Conservation (phyloP, 2,888 invertebrate species). For the Axea sp. region DNA sequence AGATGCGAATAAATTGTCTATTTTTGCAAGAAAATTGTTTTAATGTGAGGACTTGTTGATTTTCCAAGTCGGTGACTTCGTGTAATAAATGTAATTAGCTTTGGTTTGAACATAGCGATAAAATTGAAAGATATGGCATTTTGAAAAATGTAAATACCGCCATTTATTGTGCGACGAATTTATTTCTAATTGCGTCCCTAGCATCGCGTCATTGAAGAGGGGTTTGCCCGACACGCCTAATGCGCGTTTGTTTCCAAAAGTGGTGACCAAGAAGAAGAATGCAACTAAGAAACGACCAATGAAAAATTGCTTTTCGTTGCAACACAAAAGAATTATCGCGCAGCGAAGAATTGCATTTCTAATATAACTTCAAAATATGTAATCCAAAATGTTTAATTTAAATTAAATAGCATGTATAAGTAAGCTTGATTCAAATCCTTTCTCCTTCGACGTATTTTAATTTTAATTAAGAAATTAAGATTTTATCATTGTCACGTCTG, state of each 20-base stretch:
- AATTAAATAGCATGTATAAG: too few relatives aligned
- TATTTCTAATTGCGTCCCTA: constrained; percentile 66
- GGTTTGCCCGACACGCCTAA: constrained; percentile 61
- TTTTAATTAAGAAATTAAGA: neutral
- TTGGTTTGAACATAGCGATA: constrained; percentile 22
- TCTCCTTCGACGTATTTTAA: too few relatives aligned
- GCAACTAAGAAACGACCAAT: constrained; percentile 41
- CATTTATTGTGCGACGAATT: constrained; percentile 58
- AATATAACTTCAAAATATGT: too few relatives aligned
- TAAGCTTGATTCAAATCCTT: too few relatives aligned
- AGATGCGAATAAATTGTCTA: constrained; percentile 2
- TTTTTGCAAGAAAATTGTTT: constrained; percentile 1
- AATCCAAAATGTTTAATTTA: too few relatives aligned
- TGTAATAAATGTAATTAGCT: constrained; percentile 31
- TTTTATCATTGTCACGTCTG: neutral
- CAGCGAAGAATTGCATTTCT: too few relatives aligned
- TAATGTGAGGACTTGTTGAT: constrained; percentile 38
- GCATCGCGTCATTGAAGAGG: constrained; percentile 43
- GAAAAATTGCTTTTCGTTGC: constrained; percentile 35
- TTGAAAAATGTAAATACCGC: constrained; percentile 37
- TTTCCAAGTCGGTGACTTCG: constrained; percentile 19
- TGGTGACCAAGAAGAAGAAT: constrained; percentile 54
- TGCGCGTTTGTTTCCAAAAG: constrained; percentile 59
- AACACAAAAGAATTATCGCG: too few relatives aligned
- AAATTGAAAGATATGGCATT: constrained; percentile 34